Evolutionary conservation across 2,113 vertebrate species (phyloP).

Genomic region (Channa argus): DNA sequence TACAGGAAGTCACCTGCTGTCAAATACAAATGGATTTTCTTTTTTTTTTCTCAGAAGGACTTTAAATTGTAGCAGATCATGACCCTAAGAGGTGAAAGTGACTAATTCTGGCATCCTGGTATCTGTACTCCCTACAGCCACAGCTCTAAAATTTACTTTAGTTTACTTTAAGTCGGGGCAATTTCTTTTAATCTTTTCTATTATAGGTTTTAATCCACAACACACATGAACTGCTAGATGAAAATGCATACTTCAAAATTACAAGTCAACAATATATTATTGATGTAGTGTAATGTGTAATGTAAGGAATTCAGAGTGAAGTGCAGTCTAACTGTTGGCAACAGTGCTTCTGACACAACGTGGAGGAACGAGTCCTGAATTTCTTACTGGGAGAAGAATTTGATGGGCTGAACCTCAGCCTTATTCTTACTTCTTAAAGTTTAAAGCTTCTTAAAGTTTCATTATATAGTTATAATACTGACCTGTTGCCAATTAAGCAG

Average conservation of each 20-base stretch:
- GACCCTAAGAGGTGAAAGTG: slow-evolving; percentile 29
- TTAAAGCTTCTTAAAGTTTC: no score
- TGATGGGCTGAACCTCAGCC: slow-evolving; percentile 3
- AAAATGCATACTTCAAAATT: no score
- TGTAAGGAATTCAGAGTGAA: no score
- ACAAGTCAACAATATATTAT: no score
- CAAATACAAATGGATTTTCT: slow-evolving; percentile 36
- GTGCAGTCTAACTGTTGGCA: no score
- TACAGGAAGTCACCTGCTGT: slow-evolving; percentile 29
- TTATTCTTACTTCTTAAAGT: no score
- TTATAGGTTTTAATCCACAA: background rate
- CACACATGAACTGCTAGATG: background rate
- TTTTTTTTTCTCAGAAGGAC: slow-evolving; percentile 1
- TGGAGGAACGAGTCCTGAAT: background rate
- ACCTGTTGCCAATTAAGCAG: no score
- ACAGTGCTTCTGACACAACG: background rate
- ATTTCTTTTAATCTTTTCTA: no score
- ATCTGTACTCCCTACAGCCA: background rate
- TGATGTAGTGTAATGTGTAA: background rate
- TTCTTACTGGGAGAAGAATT: background rate
- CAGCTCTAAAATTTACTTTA: background rate
- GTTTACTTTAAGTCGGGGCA: no score
- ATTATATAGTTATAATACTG: no score
- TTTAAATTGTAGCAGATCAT: slow-evolving; percentile 14
- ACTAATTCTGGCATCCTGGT: slow-evolving; percentile 25